A percentile compares a stretch with the other conserved stretches of the same genome.
Evolutionary conservation across 2,113 vertebrate species (phyloP).

Genomic region (Oryzias javanicus): DNA sequence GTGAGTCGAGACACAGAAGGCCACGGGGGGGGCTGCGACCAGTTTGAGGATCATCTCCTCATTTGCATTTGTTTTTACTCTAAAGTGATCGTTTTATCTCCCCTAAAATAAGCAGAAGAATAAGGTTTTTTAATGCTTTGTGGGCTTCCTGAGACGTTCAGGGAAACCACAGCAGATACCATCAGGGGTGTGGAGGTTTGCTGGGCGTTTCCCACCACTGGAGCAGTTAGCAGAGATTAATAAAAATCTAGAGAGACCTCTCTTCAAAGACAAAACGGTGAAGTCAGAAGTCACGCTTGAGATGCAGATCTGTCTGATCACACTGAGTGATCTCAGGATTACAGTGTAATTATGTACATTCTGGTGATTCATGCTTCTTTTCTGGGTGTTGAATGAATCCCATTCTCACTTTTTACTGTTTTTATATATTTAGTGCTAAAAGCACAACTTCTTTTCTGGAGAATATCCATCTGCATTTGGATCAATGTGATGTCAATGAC

Average conservation of each 20-base stretch:
- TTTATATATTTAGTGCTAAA: too few relatives aligned
- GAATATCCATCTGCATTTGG: too few relatives aligned
- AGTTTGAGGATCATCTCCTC: too few relatives aligned
- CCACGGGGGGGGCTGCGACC: too few relatives aligned
- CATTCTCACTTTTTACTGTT: too few relatives aligned
- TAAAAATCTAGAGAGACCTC: slow-evolving; percentile 35
- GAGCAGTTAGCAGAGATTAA: slow-evolving; percentile 43
- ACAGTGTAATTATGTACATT: background rate
- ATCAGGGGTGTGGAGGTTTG: slow-evolving; percentile 60
- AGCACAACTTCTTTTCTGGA: too few relatives aligned
- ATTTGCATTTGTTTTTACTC: too few relatives aligned
- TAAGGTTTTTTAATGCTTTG: too few relatives aligned
- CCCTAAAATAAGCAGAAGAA: too few relatives aligned
- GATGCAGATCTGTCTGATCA: background rate
- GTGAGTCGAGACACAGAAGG: too few relatives aligned
- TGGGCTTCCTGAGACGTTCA: slow-evolving; percentile 38
- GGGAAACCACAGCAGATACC: slow-evolving; percentile 37
- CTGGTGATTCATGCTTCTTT: background rate
- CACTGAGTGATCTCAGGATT: slow-evolving; percentile 1
- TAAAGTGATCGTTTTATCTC: too few relatives aligned
- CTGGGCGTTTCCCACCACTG: slow-evolving; percentile 53
- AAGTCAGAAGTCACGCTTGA: slow-evolving; percentile 15
- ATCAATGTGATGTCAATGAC: too few relatives aligned
- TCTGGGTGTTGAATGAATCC: background rate
- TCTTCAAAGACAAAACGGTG: slow-evolving; percentile 22